A percentile compares a stretch with the other conserved stretches of the same genome.
phyloP scores from a whole-genome alignment of 2,797 vertebrate genomes.

The Tragopan temminckii region DNA sequence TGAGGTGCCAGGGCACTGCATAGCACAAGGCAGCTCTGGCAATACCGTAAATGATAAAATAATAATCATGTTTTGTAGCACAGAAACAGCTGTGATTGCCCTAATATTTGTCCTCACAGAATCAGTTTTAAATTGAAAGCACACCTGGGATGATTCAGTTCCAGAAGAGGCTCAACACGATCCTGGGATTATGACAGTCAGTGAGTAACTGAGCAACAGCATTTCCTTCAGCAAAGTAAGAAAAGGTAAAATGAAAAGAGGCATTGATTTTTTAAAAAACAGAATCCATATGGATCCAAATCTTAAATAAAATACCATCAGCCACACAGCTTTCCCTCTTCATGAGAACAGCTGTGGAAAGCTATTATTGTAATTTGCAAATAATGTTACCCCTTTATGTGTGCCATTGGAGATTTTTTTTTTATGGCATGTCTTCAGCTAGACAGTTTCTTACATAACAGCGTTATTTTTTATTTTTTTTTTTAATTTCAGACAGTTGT shows the following conservation, averaged over 20 bases:
- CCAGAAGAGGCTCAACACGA: slow-evolving; percentile 23
- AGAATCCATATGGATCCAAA: slow-evolving; percentile 2
- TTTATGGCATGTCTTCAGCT: slow-evolving; percentile 19
- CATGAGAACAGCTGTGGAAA: slow-evolving; percentile 58
- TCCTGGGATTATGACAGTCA: slow-evolving; percentile 2
- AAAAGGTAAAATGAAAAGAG: not conserved
- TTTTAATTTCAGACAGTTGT: slow-evolving; percentile 5
- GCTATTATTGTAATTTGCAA: slow-evolving; percentile 69
- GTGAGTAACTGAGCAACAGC: not conserved
- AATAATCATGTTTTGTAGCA: slow-evolving; percentile 24
- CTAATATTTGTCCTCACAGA: slow-evolving; percentile 65
- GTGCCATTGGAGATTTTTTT: slow-evolving; percentile 55
- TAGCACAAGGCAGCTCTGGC: not conserved
- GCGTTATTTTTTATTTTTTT: not conserved
- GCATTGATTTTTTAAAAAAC: not conserved
- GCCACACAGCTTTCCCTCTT: slow-evolving; percentile 48
- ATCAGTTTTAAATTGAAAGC: slow-evolving; percentile 51
- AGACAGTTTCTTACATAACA: slow-evolving; percentile 28
- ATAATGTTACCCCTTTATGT: slow-evolving; percentile 51
- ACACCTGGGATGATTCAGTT: slow-evolving; percentile 47
- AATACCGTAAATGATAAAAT: slow-evolving; percentile 24
- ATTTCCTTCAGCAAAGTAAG: not conserved
- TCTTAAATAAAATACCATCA: slow-evolving; percentile 45
- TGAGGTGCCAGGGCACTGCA: not conserved
- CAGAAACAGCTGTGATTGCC: slow-evolving; percentile 54